A percentile compares a stretch with the other conserved stretches of the same genome.
Conservation (phyloP, 2,888 invertebrate species). For the Drosophila monieri region DNA sequence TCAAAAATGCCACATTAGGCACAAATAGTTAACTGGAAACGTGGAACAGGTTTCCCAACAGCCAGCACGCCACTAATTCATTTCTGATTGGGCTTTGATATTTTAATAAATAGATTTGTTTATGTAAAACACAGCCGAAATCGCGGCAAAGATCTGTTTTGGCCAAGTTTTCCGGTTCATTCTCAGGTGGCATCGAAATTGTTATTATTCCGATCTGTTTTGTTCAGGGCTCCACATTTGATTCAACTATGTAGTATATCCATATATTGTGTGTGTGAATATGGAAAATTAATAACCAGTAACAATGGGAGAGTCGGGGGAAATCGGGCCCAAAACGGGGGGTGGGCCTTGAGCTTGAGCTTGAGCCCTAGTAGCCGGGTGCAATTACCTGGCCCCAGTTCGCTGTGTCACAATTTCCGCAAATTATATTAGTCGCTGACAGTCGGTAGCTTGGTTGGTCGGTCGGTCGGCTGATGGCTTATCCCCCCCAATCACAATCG, state of each 20-base stretch:
- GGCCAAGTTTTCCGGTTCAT: constrained; percentile 33
- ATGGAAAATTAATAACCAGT: constrained; percentile 61
- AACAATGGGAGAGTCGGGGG: constrained; percentile 27
- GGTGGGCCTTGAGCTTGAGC: constrained; percentile 32
- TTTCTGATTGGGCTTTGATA: constrained; percentile 23
- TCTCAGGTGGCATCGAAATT: constrained; percentile 3
- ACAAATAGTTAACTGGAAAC: constrained; percentile 7
- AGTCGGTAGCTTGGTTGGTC: constrained; percentile 19
- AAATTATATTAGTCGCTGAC: constrained; percentile 57
- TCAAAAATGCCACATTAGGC: constrained; percentile 49
- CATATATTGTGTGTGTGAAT: constrained; percentile 7
- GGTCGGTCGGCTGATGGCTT: constrained; percentile 14
- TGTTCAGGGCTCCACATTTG: constrained; percentile 13
- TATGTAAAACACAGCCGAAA: constrained; percentile 28
- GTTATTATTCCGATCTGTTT: background rate
- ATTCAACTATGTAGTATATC: constrained; percentile 3
- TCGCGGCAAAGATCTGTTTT: constrained; percentile 22
- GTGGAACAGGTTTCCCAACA: constrained; percentile 31
- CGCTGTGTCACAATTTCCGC: constrained; percentile 71
- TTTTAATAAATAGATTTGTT: constrained; percentile 22
- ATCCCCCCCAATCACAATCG: constrained; percentile 52
- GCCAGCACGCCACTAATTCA: constrained; percentile 22
- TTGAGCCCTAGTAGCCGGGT: constrained; percentile 23
- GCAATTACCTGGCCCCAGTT: constrained; percentile 53
- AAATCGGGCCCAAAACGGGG: background rate